Evolutionary conservation across 2,888 invertebrate species (phyloP), one percentile per base, ranked within the genome.

Genomic region (Ennomos erosarius): DNA sequence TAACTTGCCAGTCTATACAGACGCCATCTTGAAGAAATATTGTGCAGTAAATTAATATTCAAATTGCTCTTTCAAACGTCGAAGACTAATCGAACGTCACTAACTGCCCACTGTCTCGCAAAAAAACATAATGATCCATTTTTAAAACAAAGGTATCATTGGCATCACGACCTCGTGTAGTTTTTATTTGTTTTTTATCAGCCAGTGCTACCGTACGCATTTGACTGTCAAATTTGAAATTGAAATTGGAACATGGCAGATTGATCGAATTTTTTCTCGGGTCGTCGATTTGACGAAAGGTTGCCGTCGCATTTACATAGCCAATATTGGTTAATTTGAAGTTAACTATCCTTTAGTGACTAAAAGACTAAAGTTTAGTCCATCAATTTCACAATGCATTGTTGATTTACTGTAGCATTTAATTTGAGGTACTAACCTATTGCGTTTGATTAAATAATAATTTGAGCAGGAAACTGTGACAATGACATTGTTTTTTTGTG

Each of bases 51-150:
- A 84, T 85, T 87, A 78, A 81, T 75, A 75, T 81, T 73, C 68
- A 75, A 87, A 90, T 87, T 82, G 80, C 87, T 84, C 85, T 86
- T 88, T 88, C 85, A 87, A 76, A 87, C 73, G 87, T 90, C 87
- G 78, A 79, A 84, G 76, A 74, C 81, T 79, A 82, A 85, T 83
- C 78, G 79, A 81, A 79, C 72, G 71, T 71, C 72, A 64, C 75
- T 79, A 79, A 82, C 75, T 75, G 64, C 74, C 50, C 55, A 46
- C 47, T 55, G 46, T 44, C 46, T 38, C 45, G 46, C 11, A 53
- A 51, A 54, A 61, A 57, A 53, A 40, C 26, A 49, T 35, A 59
- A 59, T 50, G 35, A 42, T 38, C 59, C 37, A 44, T 55, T 49
- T 63, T 53, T 56, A 33, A 52, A 16, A 46, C 40, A 45, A 38